Evolutionary conservation across 30 jellyfish, hydroid and myxozoan genomes (phyloP).

Genomic region (Turritopsis dohrnii): DNA sequence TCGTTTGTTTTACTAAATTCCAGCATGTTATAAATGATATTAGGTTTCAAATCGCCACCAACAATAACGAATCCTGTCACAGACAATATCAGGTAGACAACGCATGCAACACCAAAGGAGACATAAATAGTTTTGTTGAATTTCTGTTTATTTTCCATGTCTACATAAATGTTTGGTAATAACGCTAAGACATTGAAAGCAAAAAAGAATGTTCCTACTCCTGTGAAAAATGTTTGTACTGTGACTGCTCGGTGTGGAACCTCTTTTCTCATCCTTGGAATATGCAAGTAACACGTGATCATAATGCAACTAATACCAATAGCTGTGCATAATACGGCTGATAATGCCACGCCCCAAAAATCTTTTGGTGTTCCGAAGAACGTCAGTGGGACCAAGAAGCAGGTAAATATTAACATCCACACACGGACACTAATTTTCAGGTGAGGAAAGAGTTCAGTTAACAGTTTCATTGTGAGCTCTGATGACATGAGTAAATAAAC

Average conservation of each 20-base stretch:
- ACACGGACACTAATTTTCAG: constrained; percentile 7
- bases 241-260: constrained; percentile 30
- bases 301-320: not conserved
- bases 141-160: constrained; percentile 12
- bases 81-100: constrained; percentile 13
- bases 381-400: constrained; percentile 14
- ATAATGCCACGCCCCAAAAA: constrained; percentile 27
- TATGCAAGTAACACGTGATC: not conserved
- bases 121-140: not conserved
- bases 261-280: not conserved
- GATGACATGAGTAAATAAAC: constrained; percentile 14
- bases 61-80: constrained; percentile 2
- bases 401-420: constrained; percentile 24
- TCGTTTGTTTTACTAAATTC: not conserved
- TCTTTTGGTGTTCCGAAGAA: constrained; percentile 34
- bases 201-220: constrained; percentile 24
- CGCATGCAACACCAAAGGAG: not conserved
- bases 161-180: constrained; percentile 26
- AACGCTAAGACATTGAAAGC: constrained; percentile 28
- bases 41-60: constrained; percentile 18
- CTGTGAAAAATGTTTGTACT: constrained; percentile 7
- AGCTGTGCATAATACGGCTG: constrained; percentile 16
- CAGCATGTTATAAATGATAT: constrained; percentile 4
- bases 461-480: constrained; percentile 9
- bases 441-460: not conserved